A percentile compares a stretch with the other conserved stretches of the same genome.
These are phyloP conservation scores for Atta texana DNA, from an alignment of 1,140 invertebrate species.

Conservation along the genomic window DNA sequence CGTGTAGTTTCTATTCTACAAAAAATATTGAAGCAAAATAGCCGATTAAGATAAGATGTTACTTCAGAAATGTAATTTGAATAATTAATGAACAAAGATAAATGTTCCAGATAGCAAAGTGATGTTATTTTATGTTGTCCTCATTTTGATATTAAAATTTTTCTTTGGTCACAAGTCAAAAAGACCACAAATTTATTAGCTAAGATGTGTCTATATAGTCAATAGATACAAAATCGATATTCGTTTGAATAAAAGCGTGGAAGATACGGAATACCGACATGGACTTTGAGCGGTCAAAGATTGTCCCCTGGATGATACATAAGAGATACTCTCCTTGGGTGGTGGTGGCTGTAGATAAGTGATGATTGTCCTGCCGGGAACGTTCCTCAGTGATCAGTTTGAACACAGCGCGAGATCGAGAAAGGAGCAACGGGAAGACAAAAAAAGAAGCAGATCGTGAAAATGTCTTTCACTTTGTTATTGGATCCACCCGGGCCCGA, in stretches of 20 bases:
- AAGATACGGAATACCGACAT: constrained; percentile 53
- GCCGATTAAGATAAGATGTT: background rate
- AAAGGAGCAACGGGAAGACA: too few species aligned
- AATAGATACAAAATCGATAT: background rate
- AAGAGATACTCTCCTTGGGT: constrained; percentile 77
- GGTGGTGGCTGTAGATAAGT: constrained; percentile 76
- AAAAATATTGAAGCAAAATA: background rate
- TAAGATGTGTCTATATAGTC: background rate
- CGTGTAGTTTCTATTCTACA: background rate
- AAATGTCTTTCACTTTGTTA: constrained; percentile 79
- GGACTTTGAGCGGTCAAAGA: constrained; percentile 85
- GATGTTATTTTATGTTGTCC: too few species aligned
- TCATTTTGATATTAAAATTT: too few species aligned
- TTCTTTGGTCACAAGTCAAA: too few species aligned
- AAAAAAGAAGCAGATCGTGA: background rate
- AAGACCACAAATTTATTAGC: too few species aligned
- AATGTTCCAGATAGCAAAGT: background rate
- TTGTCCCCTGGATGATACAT: constrained; percentile 79
- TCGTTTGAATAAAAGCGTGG: background rate
- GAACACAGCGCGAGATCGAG: background rate
- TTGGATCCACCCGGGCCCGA: constrained; percentile 77
- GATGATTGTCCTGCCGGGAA: constrained; percentile 73
- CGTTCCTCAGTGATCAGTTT: constrained; percentile 63
- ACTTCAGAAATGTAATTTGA: background rate
- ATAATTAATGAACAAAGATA: background rate